These are phyloP conservation scores for Elaphurus davidianus DNA, from an alignment of 2,113 vertebrate species.

Conservation along the genomic window DNA sequence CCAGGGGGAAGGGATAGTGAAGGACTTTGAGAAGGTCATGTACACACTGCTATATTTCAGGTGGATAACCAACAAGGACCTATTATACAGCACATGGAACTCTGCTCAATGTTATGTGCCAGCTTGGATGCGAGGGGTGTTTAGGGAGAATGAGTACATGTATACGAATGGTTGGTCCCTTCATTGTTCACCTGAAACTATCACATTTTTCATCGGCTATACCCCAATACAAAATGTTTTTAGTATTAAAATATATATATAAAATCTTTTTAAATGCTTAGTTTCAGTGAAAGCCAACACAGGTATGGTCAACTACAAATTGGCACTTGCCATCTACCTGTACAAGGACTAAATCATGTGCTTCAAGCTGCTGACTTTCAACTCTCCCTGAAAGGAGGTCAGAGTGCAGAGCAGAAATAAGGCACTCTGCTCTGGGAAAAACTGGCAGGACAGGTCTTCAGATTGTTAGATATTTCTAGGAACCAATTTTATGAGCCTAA, in stretches of 20 bases:
- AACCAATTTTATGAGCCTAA: not conserved
- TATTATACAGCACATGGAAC: not conserved
- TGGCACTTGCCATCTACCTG: not conserved
- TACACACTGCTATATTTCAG: not conserved
- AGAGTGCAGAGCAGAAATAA: not conserved
- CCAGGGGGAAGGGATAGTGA: not conserved
- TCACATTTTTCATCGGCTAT: not conserved
- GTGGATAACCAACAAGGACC: not conserved
- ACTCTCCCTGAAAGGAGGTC: not conserved
- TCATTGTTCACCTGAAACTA: not conserved
- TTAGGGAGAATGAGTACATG: not conserved
- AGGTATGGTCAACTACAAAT: not conserved
- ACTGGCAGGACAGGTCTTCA: not conserved
- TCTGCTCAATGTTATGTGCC: not conserved
- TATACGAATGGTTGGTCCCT: not conserved
- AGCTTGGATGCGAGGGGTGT: not conserved
- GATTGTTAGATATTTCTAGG: not conserved
- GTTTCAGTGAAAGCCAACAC: not conserved
- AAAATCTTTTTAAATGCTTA: not conserved
- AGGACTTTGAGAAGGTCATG: not conserved
- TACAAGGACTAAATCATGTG: not conserved
- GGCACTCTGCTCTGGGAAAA: not conserved
- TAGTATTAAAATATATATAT: not conserved
- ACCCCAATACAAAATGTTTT: not conserved
- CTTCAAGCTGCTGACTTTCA: not conserved